Percentiles rank a stretch among this genome's conserved stretches.
Evolutionary conservation across 2,888 invertebrate species (phyloP).

Genomic region (Galerucella nymphaeae): DNA sequence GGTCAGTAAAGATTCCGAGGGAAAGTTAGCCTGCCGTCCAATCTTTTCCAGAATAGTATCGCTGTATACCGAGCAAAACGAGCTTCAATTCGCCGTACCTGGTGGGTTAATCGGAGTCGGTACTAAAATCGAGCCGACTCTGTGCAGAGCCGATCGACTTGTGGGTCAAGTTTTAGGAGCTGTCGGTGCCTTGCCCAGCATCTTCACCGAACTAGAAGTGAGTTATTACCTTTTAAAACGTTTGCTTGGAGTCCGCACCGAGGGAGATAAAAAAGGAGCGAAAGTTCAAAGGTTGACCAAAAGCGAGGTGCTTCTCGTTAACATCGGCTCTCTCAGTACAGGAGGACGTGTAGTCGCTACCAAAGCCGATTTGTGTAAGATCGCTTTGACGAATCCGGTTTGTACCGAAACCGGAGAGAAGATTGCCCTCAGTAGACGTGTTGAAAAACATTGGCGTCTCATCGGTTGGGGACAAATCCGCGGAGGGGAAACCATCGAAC

Average conservation of each 20-base stretch:
- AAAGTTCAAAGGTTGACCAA: constrained; percentile 94
- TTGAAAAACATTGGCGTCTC: constrained; percentile 99
- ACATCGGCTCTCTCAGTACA: constrained; percentile 98
- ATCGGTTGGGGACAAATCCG: constrained; percentile 99
- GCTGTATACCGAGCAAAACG: constrained; percentile 97
- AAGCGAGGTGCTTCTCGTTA: constrained; percentile 93
- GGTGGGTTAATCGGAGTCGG: constrained; percentile 99
- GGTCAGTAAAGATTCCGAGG: constrained; percentile 96
- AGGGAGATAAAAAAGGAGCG: constrained; percentile 98
- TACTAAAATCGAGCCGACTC: constrained; percentile 98
- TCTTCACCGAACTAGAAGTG: constrained; percentile 94
- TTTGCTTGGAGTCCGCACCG: constrained; percentile 95
- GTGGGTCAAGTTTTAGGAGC: constrained; percentile 95
- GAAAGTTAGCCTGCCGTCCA: constrained; percentile 94
- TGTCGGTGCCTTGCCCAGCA: constrained; percentile 95
- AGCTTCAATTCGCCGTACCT: constrained; percentile 97
- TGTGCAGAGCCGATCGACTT: constrained; percentile 97
- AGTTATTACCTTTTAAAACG: constrained; percentile 97
- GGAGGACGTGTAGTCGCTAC: constrained; percentile 96
- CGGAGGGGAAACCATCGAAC: constrained; percentile 95
- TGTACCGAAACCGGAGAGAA: constrained; percentile 99
- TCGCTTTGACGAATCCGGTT: constrained; percentile 95
- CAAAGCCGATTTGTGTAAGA: constrained; percentile 96
- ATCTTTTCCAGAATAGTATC: constrained; percentile 98
- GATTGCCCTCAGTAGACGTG: constrained; percentile 97